phyloP scores from a whole-genome alignment of 1,140 invertebrate species.

The Calosoma granatense region DNA sequence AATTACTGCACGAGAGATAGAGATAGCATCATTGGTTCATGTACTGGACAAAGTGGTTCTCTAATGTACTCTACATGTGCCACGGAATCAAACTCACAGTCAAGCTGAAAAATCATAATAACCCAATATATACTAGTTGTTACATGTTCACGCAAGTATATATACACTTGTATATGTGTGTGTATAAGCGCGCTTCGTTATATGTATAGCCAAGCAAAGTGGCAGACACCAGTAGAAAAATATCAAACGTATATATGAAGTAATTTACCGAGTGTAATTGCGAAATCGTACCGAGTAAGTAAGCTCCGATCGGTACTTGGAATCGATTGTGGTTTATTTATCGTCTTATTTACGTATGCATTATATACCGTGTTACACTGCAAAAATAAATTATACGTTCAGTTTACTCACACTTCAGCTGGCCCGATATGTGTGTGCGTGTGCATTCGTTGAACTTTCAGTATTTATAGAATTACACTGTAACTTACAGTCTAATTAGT shows the following conservation, averaged over 20 bases:
- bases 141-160: not conserved
- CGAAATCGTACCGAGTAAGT: not conserved
- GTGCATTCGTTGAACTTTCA: too few species aligned
- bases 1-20: not conserved
- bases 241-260: slow-evolving; percentile 4
- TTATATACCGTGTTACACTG: not conserved
- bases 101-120: not conserved
- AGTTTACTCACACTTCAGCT: too few species aligned
- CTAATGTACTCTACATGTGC: too few species aligned
- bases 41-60: not conserved
- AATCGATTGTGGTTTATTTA: not conserved
- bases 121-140: slow-evolving; percentile 2
- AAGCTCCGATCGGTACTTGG: not conserved
- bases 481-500: too few species aligned
- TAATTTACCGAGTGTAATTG: not conserved
- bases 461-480: too few species aligned
- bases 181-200: not conserved
- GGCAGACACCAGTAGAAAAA: not conserved
- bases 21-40: not conserved
- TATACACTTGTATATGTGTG: not conserved
- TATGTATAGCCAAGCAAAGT: not conserved
- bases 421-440: too few species aligned
- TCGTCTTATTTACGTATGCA: not conserved
- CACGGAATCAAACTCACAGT: too few species aligned
- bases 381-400: not conserved